Conservation (phyloP, 2,797 vertebrate genomes). For the Sternotherus odoratus region DNA sequence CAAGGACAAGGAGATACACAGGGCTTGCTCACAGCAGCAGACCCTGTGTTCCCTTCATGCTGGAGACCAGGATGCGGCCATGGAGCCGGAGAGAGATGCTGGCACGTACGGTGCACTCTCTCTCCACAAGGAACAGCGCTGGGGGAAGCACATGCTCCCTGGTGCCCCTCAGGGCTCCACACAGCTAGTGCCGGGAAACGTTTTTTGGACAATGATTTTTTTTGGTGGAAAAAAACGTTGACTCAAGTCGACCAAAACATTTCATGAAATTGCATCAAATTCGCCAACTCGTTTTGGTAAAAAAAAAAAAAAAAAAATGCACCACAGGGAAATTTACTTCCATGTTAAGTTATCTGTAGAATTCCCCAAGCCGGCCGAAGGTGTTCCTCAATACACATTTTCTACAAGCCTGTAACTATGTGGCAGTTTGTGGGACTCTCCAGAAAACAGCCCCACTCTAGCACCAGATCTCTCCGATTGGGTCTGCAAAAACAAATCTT, state of each 20-base stretch:
- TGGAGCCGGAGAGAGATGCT: background rate
- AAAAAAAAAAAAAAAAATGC: too few species aligned
- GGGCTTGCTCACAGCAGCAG: too few species aligned
- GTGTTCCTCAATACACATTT: background rate
- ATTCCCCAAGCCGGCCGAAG: background rate
- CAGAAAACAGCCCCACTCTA: background rate
- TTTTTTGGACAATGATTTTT: background rate
- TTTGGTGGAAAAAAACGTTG: background rate
- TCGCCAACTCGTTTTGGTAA: too few species aligned
- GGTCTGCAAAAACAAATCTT: background rate
- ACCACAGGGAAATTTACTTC: background rate
- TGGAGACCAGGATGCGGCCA: background rate
- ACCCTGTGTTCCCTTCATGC: too few species aligned
- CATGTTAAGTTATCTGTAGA: background rate
- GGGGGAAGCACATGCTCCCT: background rate
- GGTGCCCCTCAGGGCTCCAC: background rate
- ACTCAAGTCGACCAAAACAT: background rate
- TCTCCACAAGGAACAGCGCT: background rate
- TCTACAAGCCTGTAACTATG: background rate
- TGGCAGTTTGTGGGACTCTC: background rate
- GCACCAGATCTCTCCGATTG: background rate
- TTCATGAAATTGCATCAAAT: too few species aligned
- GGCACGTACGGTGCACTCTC: background rate
- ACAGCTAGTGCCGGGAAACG: background rate
- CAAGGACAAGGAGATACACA: background rate